These are phyloP conservation scores for Motacilla tschutschensis DNA, from an alignment of 2,113 vertebrate genomes.

Conservation along the genomic window DNA sequence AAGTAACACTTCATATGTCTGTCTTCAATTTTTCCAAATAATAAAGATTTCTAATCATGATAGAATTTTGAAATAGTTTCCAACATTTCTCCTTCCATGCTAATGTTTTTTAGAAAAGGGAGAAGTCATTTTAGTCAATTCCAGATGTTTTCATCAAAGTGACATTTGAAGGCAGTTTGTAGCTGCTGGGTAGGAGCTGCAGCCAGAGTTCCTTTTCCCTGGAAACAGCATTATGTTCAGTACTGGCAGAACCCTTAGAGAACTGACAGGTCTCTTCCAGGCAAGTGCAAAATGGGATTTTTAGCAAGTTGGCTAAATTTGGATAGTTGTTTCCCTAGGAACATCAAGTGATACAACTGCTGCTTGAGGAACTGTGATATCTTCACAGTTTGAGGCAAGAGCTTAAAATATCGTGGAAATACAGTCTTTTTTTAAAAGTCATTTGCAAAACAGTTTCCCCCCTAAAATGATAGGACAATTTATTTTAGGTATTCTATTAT, in stretches of 20 bases:
- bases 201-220: not conserved
- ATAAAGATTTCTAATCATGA: not conserved
- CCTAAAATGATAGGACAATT: not conserved
- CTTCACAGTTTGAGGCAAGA: not conserved
- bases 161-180: not conserved
- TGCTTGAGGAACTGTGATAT: not conserved
- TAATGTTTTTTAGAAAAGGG: not conserved
- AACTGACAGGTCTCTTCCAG: not conserved
- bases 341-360: slow-evolving; percentile 2
- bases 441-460: not conserved
- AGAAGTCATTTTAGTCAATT: not conserved
- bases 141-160: not conserved
- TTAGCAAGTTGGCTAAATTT: slow-evolving; percentile 28
- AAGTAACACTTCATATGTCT: not conserved
- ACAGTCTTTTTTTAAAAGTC: not conserved
- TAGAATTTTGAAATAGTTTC: not conserved
- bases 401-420: slow-evolving; percentile 27
- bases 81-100: not conserved
- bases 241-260: not conserved
- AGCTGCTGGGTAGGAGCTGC: not conserved
- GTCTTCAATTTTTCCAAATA: not conserved
- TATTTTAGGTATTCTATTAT: not conserved
- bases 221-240: not conserved
- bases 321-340: slow-evolving; percentile 17
- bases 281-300: not conserved